Evolutionary conservation across 2,797 vertebrate species (phyloP).

Genomic region (Carduelis carduelis): DNA sequence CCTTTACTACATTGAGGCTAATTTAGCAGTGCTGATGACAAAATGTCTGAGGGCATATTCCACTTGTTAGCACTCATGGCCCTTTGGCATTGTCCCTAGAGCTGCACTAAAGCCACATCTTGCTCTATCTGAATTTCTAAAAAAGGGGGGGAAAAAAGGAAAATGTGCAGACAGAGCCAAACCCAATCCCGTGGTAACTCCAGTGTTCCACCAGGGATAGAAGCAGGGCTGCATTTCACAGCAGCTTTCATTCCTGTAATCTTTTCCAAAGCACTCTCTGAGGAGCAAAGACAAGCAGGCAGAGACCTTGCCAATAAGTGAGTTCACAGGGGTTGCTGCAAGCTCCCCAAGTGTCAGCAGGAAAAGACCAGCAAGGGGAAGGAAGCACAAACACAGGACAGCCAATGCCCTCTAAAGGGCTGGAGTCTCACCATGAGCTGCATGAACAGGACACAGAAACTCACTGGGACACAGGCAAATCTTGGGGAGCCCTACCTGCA

Average conservation of each 20-base stretch:
- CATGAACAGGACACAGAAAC: background rate
- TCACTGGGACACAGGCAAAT: background rate
- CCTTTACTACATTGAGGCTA: background rate
- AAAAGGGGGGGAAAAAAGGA: background rate
- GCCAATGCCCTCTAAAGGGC: constrained; percentile 54
- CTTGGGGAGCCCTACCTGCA: rapidly evolving
- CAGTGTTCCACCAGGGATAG: constrained; percentile 9
- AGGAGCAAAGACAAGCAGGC: constrained; percentile 54
- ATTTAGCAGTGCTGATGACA: background rate
- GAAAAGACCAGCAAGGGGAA: background rate
- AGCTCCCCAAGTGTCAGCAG: constrained; percentile 38
- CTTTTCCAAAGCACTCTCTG: constrained; percentile 48
- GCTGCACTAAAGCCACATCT: background rate
- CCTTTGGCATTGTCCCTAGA: background rate
- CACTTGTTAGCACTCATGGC: background rate
- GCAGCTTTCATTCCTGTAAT: constrained; percentile 36
- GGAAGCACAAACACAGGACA: constrained; percentile 2
- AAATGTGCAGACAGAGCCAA: background rate
- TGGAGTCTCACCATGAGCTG: background rate
- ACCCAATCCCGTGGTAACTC: background rate
- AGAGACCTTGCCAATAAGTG: constrained; percentile 54
- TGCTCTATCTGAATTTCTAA: background rate
- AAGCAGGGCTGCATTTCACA: constrained; percentile 35
- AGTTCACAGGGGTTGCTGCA: constrained; percentile 53
- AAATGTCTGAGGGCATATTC: background rate